Evolutionary conservation across 53 echinoderm and acorn worm genomes (phyloP).

Genomic region (Paracentrotus lividus): DNA sequence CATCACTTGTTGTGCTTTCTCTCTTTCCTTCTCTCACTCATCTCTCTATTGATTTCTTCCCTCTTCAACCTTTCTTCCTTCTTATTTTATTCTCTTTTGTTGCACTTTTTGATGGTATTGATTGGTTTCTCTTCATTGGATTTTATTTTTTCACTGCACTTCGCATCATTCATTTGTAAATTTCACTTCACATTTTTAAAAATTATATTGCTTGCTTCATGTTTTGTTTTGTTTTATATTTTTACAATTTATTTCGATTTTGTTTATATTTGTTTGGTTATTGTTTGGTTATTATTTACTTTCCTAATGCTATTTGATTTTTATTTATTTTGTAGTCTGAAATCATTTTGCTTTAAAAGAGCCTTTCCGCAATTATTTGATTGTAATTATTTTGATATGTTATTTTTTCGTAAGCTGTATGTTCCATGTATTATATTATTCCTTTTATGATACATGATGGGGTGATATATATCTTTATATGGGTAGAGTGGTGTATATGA

Average conservation of each 20-base stretch:
- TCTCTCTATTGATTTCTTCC: background rate
- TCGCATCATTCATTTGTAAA: conserved; percentile 16
- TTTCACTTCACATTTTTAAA: background rate
- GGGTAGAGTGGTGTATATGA: background rate
- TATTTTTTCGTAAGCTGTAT: background rate
- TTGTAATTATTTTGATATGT: conserved; percentile 32
- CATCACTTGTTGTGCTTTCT: background rate
- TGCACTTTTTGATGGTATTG: conserved; percentile 14
- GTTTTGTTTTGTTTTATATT: conserved; percentile 27
- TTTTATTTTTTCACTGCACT: background rate
- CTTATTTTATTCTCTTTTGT: background rate
- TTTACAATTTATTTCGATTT: background rate
- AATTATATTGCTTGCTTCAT: background rate
- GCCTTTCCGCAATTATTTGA: conserved; percentile 24
- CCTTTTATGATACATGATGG: background rate
- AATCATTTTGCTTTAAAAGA: conserved; percentile 65
- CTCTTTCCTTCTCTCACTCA: background rate
- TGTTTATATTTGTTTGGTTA: background rate
- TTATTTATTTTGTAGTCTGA: conserved; percentile 52
- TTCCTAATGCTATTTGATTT: background rate
- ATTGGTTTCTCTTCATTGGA: background rate
- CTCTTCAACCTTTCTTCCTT: no score
- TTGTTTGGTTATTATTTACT: background rate
- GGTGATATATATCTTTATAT: background rate
- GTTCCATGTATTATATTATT: background rate